Evolutionary conservation across 2,888 invertebrate genomes (phyloP).

Genomic region (Eudasyphora cyanicolor): DNA sequence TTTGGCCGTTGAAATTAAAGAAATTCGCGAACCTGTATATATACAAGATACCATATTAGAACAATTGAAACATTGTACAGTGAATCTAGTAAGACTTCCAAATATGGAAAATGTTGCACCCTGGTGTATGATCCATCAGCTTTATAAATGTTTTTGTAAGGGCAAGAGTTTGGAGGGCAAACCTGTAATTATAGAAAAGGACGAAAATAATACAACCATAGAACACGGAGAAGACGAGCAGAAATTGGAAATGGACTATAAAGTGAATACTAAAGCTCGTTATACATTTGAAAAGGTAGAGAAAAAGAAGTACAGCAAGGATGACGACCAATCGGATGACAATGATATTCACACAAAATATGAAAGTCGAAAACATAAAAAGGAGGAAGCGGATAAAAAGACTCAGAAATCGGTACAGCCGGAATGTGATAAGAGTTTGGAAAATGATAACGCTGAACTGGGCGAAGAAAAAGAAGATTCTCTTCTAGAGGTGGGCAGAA

Average conservation of each 20-base stretch:
- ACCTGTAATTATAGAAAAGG: constrained; percentile 74
- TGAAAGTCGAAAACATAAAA: constrained; percentile 36
- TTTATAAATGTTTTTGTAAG: constrained; percentile 85
- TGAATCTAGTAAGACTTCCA: constrained; percentile 73
- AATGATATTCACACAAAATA: constrained; percentile 44
- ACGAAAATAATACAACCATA: constrained; percentile 63
- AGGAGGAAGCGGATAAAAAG: background rate
- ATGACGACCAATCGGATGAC: background rate
- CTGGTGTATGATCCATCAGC: constrained; percentile 85
- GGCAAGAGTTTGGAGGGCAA: constrained; percentile 77
- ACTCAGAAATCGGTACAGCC: background rate
- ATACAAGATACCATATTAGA: constrained; percentile 71
- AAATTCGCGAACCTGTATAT: constrained; percentile 68
- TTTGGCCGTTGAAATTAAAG: constrained; percentile 59
- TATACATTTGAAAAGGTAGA: constrained; percentile 77
- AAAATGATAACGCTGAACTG: constrained; percentile 43
- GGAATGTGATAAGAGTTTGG: background rate
- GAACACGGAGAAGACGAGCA: constrained; percentile 64
- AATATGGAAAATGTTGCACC: constrained; percentile 81
- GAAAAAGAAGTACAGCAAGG: constrained; percentile 46
- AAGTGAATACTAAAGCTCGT: constrained; percentile 67
- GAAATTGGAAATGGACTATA: constrained; percentile 57
- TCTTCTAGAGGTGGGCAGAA: constrained; percentile 16
- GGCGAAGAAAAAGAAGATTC: background rate
- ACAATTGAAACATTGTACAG: constrained; percentile 74